phyloP scores from a whole-genome alignment of 2,888 invertebrate genomes.

The Calameuta filiformis region DNA sequence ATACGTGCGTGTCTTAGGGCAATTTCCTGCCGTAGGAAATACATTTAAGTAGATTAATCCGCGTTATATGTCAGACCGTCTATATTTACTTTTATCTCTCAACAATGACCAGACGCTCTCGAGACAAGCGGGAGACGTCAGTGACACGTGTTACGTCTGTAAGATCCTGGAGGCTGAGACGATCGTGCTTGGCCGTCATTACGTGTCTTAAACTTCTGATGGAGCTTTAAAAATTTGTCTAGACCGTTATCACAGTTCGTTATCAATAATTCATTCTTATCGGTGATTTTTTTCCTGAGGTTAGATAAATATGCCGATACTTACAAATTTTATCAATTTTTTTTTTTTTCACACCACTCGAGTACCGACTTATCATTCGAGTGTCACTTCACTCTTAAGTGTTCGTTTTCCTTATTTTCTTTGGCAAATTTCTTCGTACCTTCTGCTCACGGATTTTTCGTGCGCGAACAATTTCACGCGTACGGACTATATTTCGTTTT shows the following conservation, averaged over 20 bases:
- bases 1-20: neutral
- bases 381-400: neutral
- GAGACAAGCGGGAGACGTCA: neutral
- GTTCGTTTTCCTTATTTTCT: neutral
- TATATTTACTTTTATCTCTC: neutral
- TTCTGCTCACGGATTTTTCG: no score
- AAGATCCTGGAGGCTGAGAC: neutral
- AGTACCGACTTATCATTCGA: neutral
- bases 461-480: neutral
- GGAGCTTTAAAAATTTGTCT: neutral
- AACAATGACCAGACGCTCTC: neutral
- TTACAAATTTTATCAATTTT: neutral
- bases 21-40: neutral
- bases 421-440: neutral
- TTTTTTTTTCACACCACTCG: neutral
- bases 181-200: neutral
- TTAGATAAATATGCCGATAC: neutral
- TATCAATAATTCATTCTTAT: neutral
- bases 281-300: neutral
- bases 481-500: neutral
- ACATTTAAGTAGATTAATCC: neutral
- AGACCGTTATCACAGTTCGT: neutral
- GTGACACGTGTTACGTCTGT: neutral
- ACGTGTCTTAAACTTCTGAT: neutral
- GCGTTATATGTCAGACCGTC: neutral